phyloP scores from a whole-genome alignment of 2,888 invertebrate genomes.

The Xylophagus ater region DNA sequence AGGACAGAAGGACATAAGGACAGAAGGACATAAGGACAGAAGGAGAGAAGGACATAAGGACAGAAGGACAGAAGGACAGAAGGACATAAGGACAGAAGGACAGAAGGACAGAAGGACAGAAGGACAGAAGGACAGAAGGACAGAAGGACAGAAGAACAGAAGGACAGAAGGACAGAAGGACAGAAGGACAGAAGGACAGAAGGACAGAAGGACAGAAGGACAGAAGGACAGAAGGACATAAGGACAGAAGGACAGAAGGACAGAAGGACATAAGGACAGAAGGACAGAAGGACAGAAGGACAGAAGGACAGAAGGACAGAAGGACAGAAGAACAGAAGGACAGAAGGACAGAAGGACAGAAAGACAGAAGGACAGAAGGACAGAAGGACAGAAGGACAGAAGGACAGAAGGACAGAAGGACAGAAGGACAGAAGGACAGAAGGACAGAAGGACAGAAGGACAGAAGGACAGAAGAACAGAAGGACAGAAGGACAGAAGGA shows the following conservation, averaged over 20 bases:
- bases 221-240: background rate
- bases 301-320: background rate
- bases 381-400: too few relatives aligned
- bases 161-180: background rate
- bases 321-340: background rate
- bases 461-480: too few relatives aligned
- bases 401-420: too few relatives aligned
- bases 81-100: background rate
- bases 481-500: too few relatives aligned
- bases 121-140: background rate
- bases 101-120: background rate
- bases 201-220: background rate
- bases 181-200: background rate
- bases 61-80: background rate
- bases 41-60: background rate
- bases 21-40: background rate
- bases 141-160: background rate
- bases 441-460: too few relatives aligned
- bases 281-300: background rate
- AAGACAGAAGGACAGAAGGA: background rate
- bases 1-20: slow-evolving; percentile 1
- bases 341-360: background rate
- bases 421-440: too few relatives aligned
- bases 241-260: background rate
- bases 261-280: background rate